Conservation (phyloP, 2,113 vertebrate species). For the Morone saxatilis region DNA sequence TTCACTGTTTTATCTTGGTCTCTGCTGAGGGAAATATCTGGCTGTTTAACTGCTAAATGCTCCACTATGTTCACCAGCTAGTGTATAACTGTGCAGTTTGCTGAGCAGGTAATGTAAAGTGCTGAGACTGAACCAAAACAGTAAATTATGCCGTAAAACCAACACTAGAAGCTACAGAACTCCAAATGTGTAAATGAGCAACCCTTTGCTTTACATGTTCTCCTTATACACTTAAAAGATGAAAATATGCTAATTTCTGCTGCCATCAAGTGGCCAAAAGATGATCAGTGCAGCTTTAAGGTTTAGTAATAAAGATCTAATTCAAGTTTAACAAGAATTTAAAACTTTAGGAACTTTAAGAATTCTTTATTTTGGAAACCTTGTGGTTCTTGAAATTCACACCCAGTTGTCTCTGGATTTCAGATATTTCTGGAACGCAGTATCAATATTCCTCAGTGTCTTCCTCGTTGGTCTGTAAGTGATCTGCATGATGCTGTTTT, state of each 20-base stretch:
- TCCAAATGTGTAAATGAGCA: background rate
- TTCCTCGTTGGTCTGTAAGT: conserved; percentile 33
- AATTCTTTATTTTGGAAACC: too few relatives aligned
- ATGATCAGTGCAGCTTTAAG: background rate
- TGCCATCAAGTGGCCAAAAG: background rate
- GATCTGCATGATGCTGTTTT: conserved; percentile 49
- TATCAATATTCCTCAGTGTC: conserved; percentile 1
- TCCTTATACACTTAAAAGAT: background rate
- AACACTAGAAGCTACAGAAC: background rate
- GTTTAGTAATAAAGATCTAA: too few relatives aligned
- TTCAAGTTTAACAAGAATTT: background rate
- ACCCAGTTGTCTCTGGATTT: background rate
- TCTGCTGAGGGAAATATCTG: background rate
- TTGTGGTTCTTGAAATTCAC: background rate
- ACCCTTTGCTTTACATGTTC: background rate
- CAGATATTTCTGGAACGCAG: background rate
- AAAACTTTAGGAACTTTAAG: background rate
- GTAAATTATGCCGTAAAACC: background rate
- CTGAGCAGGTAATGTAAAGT: too few relatives aligned
- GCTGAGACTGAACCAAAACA: too few relatives aligned
- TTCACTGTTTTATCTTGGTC: background rate
- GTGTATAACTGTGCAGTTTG: too few relatives aligned
- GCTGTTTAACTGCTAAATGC: background rate
- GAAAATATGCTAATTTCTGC: conserved; percentile 1
- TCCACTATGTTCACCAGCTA: too few relatives aligned